phyloP scores from a whole-genome alignment of 2,797 vertebrate species.

The Macropodus opercularis region DNA sequence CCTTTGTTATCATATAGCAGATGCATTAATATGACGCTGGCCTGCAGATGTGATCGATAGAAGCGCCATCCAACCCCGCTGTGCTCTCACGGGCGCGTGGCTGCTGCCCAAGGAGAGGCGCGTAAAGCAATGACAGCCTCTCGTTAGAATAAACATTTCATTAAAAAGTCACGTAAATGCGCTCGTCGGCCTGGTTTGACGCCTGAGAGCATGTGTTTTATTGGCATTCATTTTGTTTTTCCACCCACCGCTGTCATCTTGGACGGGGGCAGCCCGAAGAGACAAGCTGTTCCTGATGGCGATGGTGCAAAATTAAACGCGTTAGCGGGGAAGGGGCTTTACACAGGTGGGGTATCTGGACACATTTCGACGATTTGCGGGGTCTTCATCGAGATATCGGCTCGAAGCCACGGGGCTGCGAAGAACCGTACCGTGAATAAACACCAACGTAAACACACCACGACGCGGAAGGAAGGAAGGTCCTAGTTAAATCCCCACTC shows the following conservation, averaged over 20 bases:
- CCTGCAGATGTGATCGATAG: constrained; percentile 60
- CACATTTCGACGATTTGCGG: constrained; percentile 17
- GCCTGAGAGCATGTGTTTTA: constrained; percentile 20
- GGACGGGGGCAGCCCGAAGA: constrained; percentile 37
- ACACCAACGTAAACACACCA: constrained; percentile 69
- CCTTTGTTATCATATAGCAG: constrained; percentile 67
- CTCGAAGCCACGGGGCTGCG: not conserved
- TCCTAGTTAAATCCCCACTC: constrained; percentile 82
- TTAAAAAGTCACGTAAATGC: not conserved
- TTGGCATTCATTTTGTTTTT: constrained; percentile 48
- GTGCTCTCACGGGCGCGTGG: constrained; percentile 30
- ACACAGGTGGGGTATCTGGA: not conserved
- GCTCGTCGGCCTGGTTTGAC: not conserved
- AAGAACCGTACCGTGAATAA: constrained; percentile 26
- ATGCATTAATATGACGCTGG: constrained; percentile 45
- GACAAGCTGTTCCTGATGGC: constrained; percentile 52
- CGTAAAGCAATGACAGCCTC: constrained; percentile 36
- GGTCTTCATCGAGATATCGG: not conserved
- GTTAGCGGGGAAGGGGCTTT: not conserved
- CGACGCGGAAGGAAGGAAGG: constrained; percentile 79
- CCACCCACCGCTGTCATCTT: constrained; percentile 55
- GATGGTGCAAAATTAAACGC: constrained; percentile 42
- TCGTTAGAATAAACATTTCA: not conserved
- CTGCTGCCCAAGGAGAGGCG: constrained; percentile 37
- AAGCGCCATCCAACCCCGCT: constrained; percentile 56